phyloP scores from a whole-genome alignment of 2,797 vertebrate genomes.

The Ambastaia sidthimunki region DNA sequence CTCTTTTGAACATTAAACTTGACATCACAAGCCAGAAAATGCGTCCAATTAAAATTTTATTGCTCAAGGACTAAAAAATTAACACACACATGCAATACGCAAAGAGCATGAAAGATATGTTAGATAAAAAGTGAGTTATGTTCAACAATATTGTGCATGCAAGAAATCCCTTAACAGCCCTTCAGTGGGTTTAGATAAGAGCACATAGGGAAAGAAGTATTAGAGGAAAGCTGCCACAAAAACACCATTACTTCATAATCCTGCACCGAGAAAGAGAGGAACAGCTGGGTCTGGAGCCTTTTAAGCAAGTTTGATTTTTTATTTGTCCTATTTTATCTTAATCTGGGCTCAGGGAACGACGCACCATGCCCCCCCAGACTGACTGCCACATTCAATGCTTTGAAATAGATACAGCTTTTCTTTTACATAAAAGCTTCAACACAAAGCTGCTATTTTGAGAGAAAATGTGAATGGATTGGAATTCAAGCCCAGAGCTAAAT shows the following conservation, averaged over 20 bases:
- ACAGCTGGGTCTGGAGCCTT: slow-evolving; percentile 80
- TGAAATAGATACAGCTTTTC: slow-evolving; percentile 60
- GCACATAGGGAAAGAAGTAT: slow-evolving; percentile 40
- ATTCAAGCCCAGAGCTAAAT: slow-evolving; percentile 25
- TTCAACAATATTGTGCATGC: slow-evolving; percentile 19
- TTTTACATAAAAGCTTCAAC: slow-evolving; percentile 47
- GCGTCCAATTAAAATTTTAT: background rate
- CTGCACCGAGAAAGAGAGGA: slow-evolving; percentile 71
- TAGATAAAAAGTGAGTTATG: slow-evolving; percentile 5
- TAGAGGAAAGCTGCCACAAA: slow-evolving; percentile 52
- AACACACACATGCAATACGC: background rate
- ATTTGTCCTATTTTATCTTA: slow-evolving; percentile 83
- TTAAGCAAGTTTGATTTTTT: slow-evolving; percentile 78
- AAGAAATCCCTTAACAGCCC: slow-evolving; percentile 40
- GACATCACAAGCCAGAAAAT: background rate
- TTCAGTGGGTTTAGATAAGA: slow-evolving; percentile 40
- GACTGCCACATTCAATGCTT: slow-evolving; percentile 62
- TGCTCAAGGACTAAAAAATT: background rate
- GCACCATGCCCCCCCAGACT: slow-evolving; percentile 61
- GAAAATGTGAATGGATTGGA: slow-evolving; percentile 57
- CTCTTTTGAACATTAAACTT: slow-evolving; percentile 12
- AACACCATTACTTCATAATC: slow-evolving; percentile 75
- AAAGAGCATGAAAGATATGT: slow-evolving; percentile 12
- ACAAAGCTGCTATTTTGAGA: slow-evolving; percentile 44
- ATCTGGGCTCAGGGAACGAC: slow-evolving; percentile 70